Conservation (phyloP, 2,888 invertebrate genomes). For the Melanophora roralis region DNA sequence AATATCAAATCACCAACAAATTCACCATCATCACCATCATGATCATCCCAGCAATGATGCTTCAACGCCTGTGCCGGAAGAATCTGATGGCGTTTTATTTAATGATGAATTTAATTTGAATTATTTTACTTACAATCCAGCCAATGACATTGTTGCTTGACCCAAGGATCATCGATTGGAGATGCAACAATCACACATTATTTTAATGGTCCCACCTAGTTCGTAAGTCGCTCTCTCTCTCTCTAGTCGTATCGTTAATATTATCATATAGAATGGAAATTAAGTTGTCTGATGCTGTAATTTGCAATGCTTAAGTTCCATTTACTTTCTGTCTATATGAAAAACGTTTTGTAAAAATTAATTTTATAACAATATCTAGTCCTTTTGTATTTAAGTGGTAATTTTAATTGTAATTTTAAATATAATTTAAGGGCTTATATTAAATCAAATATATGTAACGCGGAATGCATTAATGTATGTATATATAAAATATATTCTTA, state of each 20-base stretch:
- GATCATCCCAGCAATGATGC: conserved; percentile 64
- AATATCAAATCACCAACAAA: conserved; percentile 67
- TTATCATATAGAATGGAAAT: background rate
- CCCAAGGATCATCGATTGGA: conserved; percentile 61
- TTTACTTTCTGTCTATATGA: no score
- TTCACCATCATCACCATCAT: conserved; percentile 27
- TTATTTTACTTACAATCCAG: conserved; percentile 75
- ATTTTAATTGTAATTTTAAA: conserved; percentile 10
- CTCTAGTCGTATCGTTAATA: conserved; percentile 23
- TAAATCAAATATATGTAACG: no score
- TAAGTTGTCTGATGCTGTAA: conserved; percentile 23
- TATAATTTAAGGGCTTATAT: background rate
- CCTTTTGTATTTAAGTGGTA: conserved; percentile 13
- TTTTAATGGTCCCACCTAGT: conserved; percentile 50
- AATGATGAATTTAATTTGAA: conserved; percentile 77
- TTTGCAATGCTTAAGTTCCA: conserved; percentile 10
- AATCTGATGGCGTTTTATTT: conserved; percentile 76
- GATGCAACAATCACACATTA: background rate
- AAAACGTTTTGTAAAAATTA: conserved; percentile 25
- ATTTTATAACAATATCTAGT: conserved; percentile 18
- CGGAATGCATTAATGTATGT: background rate
- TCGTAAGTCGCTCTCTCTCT: conserved; percentile 11
- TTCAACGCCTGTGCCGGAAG: conserved; percentile 54
- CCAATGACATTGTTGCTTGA: conserved; percentile 77
- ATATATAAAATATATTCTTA: background rate